A percentile compares a stretch with the other conserved stretches of the same genome.
Conservation (phyloP, 2,888 invertebrate genomes). For the Poecilus cupreus region DNA sequence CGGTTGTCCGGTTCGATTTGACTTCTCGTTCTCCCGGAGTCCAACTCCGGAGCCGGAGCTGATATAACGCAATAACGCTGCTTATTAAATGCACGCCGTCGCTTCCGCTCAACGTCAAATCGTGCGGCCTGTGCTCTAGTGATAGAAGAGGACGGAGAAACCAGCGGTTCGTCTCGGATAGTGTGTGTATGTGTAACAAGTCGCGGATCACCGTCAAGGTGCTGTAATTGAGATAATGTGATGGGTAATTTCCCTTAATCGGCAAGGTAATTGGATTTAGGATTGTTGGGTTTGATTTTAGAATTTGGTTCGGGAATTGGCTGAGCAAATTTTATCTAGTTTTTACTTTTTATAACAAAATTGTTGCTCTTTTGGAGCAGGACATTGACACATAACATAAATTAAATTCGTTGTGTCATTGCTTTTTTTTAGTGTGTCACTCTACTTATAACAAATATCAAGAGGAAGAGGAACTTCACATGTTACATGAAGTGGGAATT, state of each 20-base stretch:
- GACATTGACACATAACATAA: no score
- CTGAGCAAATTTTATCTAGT: no score
- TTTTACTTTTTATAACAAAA: no score
- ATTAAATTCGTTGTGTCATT: no score
- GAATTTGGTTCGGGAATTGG: no score
- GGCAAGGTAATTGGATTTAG: background rate
- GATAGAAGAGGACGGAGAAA: background rate
- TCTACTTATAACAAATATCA: no score
- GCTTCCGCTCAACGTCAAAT: conserved; percentile 66
- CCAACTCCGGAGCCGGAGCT: conserved; percentile 21
- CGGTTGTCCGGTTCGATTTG: conserved; percentile 51
- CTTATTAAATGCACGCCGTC: conserved; percentile 69
- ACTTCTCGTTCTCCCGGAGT: background rate
- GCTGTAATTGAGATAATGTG: conserved; percentile 18
- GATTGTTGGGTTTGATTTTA: no score
- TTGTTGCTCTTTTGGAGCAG: no score
- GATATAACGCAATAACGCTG: conserved; percentile 67
- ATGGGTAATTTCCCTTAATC: background rate
- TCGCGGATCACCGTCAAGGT: background rate
- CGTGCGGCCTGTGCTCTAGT: conserved; percentile 61
- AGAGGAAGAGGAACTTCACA: no score
- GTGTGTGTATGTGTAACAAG: background rate
- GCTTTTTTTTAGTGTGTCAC: no score
- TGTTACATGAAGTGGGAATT: no score
- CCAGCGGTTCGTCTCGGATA: background rate